Conservation (phyloP, 2,797 vertebrate genomes). For the Cyprinodon diabolis region DNA sequence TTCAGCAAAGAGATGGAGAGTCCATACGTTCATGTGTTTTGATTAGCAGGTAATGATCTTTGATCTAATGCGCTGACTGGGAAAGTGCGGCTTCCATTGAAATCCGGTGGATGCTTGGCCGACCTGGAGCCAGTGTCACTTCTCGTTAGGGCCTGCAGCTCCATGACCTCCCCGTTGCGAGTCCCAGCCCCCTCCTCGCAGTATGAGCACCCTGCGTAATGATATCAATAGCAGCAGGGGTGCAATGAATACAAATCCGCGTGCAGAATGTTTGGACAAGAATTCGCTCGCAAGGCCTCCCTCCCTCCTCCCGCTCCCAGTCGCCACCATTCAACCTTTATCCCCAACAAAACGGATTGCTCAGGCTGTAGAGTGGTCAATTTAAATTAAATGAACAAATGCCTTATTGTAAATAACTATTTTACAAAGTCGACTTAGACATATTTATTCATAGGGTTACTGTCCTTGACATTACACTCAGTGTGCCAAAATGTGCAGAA, state of each 20-base stretch:
- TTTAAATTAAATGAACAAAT: slow-evolving; percentile 63
- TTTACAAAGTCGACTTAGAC: not conserved
- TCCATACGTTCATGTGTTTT: slow-evolving; percentile 81
- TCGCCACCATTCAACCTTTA: slow-evolving; percentile 54
- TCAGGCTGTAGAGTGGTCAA: slow-evolving; percentile 55
- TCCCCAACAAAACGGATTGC: slow-evolving; percentile 60
- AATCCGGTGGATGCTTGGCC: slow-evolving; percentile 84
- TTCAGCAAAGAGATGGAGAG: slow-evolving; percentile 51
- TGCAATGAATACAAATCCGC: slow-evolving; percentile 89
- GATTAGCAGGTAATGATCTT: slow-evolving; percentile 88
- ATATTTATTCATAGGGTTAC: not conserved
- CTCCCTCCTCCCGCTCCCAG: slow-evolving; percentile 51
- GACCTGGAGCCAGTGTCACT: slow-evolving; percentile 96
- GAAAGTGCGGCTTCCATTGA: slow-evolving; percentile 84
- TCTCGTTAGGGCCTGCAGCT: slow-evolving; percentile 88
- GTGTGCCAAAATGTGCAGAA: slow-evolving; percentile 36
- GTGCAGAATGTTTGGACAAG: slow-evolving; percentile 89
- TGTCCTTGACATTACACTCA: slow-evolving; percentile 1
- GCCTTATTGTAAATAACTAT: slow-evolving; percentile 45
- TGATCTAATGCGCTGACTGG: slow-evolving; percentile 86
- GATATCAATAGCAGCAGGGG: slow-evolving; percentile 88
- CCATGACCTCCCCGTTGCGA: slow-evolving; percentile 79
- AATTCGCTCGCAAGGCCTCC: slow-evolving; percentile 70
- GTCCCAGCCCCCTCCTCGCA: slow-evolving; percentile 74
- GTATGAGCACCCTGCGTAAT: slow-evolving; percentile 85